Percentiles rank a stretch among this genome's conserved stretches.
phyloP scores from a whole-genome alignment of 2,888 invertebrate genomes.

The Meteorus colon region DNA sequence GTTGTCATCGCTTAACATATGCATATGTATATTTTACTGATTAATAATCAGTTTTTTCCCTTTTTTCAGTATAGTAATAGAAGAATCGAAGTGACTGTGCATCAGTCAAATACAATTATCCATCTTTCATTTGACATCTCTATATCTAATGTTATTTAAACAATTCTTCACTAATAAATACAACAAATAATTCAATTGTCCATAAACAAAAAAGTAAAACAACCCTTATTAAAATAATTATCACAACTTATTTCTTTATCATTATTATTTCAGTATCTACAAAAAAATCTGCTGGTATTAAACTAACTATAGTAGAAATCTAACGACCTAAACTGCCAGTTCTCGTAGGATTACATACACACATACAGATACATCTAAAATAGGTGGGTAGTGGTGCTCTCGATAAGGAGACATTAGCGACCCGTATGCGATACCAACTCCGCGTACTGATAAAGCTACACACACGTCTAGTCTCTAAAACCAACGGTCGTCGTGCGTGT shows the following conservation, averaged over 20 bases:
- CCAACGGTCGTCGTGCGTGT: constrained; percentile 52
- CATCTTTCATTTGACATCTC: no score
- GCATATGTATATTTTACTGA: no score
- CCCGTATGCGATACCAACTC: constrained; percentile 69
- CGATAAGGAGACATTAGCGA: constrained; percentile 72
- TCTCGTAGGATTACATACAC: constrained; percentile 24
- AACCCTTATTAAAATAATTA: no score
- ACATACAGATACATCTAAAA: neutral
- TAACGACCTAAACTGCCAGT: constrained; percentile 13
- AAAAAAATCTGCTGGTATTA: constrained; percentile 1
- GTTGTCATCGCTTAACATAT: no score
- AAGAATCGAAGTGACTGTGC: no score
- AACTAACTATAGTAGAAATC: constrained; percentile 5
- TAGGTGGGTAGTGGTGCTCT: constrained; percentile 58
- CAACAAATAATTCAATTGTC: no score
- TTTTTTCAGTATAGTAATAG: no score
- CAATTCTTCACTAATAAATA: no score
- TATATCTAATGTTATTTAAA: no score
- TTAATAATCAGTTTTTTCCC: no score
- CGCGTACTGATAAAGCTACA: constrained; percentile 42
- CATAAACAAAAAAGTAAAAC: no score
- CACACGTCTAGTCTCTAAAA: constrained; percentile 43
- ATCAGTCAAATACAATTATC: no score
- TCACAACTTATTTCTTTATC: neutral
- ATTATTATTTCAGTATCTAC: neutral